A percentile compares a stretch with the other conserved stretches of the same genome.
Evolutionary conservation across 2,797 vertebrate species (phyloP).

Genomic region (Rhabdophis nuchalis): DNA sequence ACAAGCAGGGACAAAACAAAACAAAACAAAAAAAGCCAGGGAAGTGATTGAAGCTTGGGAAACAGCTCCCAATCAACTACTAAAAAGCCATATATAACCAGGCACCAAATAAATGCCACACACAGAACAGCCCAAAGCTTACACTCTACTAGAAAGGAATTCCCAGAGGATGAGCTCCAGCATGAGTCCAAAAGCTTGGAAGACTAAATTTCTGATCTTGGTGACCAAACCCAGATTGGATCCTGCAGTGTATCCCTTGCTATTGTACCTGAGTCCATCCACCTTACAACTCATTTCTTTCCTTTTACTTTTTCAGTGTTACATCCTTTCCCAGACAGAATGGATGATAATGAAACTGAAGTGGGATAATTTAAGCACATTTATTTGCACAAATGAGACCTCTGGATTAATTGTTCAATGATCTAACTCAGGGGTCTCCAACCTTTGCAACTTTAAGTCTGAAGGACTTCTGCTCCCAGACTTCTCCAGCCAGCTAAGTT

Average conservation of each 20-base stretch:
- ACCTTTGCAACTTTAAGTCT: no score
- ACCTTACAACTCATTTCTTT: neutral
- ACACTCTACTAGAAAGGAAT: neutral
- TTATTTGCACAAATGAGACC: neutral
- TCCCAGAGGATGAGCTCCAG: neutral
- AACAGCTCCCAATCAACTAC: neutral
- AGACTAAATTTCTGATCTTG: neutral
- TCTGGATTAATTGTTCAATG: neutral
- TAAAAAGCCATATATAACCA: neutral
- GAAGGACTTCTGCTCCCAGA: no score
- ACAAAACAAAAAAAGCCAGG: neutral
- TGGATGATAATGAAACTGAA: neutral
- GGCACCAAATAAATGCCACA: neutral
- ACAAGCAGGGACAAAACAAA: neutral
- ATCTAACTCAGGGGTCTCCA: no score
- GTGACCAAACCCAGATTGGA: neutral
- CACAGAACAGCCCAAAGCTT: neutral
- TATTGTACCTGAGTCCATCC: neutral
- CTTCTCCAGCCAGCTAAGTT: no score
- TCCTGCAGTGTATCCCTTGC: neutral
- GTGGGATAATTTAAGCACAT: neutral
- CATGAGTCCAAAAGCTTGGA: neutral
- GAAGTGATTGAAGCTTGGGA: neutral
- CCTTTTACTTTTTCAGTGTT: neutral
- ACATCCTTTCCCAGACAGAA: neutral